Base-by-base conservation (phyloP, 2,888 invertebrate genomes). In the Phortica okadai region DNA sequence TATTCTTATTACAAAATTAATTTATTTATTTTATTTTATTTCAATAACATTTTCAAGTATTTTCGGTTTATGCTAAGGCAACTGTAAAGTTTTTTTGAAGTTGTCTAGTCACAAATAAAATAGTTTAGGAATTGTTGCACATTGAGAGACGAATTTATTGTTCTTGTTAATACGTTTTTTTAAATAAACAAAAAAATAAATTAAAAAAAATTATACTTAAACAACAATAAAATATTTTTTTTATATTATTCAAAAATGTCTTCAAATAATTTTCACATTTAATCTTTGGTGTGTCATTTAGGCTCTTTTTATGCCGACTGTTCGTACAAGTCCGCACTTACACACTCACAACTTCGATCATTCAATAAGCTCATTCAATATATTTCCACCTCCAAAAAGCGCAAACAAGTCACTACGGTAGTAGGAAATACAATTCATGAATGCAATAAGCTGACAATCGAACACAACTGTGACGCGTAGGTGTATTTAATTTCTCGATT, bases 1-100 rank as follows among this genome's bases (percentile, higher is more conserved):
- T 84, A 76, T 74, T 74, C 78, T 44, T 81, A 50, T 62, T 59
- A 67, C 56, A 77, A 21, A 21, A 72, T 73, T 76, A 78, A 82
- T 76, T 79, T 80, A 77, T 66, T 77, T 64, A 74, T 56, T 58
- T 77, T 64, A 74, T 56, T 58, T 21, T 76, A 72, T 59, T 59
- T 50, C 14, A 33, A 33, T 50, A 50, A 8, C 50, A 50, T 50
- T 50, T 50, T 50, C 14, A 6, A 6, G 14, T 6, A 50, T 11
- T 50, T 50, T 11, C 8, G 14, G 14, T 50, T 50, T 50, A 11
- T 50, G 50, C 50, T 6, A 50, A 50, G 78, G 42, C 78, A 74
- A 78, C 78, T 74, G 58, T 69, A 2, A 16, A 10, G 10, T 50
- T 41, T 66, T 73, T 58, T 67, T 77, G 59, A 75, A 59, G 74